Percentiles rank a stretch among this genome's conserved stretches.
phyloP scores from a whole-genome alignment of 2,888 invertebrate species.

The Nomada hirtipes region DNA sequence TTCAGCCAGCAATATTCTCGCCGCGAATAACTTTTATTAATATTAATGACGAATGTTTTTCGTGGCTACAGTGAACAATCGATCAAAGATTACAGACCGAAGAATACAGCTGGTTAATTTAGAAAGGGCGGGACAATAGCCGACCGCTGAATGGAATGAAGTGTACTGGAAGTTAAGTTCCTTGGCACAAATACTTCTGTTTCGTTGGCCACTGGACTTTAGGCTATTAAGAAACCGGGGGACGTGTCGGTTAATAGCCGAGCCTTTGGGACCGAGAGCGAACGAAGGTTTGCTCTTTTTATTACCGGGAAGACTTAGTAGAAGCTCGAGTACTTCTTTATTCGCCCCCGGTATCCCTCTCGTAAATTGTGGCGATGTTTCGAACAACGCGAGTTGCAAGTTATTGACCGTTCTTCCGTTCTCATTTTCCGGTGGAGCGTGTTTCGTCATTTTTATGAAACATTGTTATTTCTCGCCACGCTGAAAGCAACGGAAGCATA shows the following conservation, averaged over 20 bases:
- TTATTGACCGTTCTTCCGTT: conserved; percentile 32
- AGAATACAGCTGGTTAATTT: conserved; percentile 26
- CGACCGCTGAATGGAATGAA: conserved; percentile 52
- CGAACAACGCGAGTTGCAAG: conserved; percentile 38
- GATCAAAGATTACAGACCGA: conserved; percentile 20
- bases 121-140: conserved; percentile 30
- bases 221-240: conserved; percentile 59
- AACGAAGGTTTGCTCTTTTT: conserved; percentile 66
- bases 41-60: neutral
- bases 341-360: conserved; percentile 57
- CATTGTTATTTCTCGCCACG: neutral
- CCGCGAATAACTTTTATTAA: conserved; percentile 21
- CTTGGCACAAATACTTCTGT: conserved; percentile 50
- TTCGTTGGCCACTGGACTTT: conserved; percentile 59
- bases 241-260: conserved; percentile 67
- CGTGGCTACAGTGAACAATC: conserved; percentile 3
- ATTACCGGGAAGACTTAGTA: conserved; percentile 55
- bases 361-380: conserved; percentile 48
- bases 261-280: conserved; percentile 56
- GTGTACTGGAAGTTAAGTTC: conserved; percentile 48
- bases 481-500: neutral
- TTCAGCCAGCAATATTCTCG: neutral
- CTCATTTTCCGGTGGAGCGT: conserved; percentile 4
- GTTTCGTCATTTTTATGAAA: neutral
- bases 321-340: conserved; percentile 57